Evolutionary conservation across 2,797 vertebrate genomes (phyloP), one percentile per base, ranked within the genome.

Genomic region (Carcharodon carcharias): DNA sequence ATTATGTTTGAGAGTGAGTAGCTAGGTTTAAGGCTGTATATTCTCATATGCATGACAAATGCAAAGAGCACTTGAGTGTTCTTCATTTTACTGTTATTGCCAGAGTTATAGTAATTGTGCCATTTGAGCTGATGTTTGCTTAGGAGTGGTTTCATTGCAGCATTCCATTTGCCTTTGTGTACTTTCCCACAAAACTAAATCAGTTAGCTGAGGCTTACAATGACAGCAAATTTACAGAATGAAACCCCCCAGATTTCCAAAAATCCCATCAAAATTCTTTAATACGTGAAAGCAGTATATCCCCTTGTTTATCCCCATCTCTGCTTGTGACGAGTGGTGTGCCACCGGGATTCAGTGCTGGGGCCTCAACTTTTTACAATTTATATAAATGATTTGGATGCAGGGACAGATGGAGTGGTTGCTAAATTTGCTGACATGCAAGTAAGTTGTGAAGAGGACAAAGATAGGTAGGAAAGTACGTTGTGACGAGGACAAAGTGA

Each of bases 51-150:
- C 82, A 50, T 50, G 82, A 85, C 45, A 85, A 85, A 50, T 8
- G 8, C 40, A n/a, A 63, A 65, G n/a, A 93, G 26, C 12, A 11
- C 16, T 91, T 63, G 61, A 40, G 63, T 45, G 8, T 45, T 67
- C 23, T 40, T 40, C n/a, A 45, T 67, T 93, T 93, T 93, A 45
- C 63, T 93, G 89, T 89, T 89, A 89, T 58, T 89, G 89, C 35
- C 35, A 35, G 31, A 63, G 31, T 12, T 93, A 28, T 31, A 12
- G 91, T 63, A 40, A 45, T 45, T 65, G 63, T 63, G 40, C 91
- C 63, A 67, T 45, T 14, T 65, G 63, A 67, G 63, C 61, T 93
- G 21, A 45, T 93, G 21, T 67, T 93, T 93, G n/a, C 28, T 93
- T 40, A 65, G 63, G 61, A 93, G 91, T 26, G 89, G 35, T 93